phyloP scores from a whole-genome alignment of 2,113 vertebrate genomes.

The Hassar affinis region DNA sequence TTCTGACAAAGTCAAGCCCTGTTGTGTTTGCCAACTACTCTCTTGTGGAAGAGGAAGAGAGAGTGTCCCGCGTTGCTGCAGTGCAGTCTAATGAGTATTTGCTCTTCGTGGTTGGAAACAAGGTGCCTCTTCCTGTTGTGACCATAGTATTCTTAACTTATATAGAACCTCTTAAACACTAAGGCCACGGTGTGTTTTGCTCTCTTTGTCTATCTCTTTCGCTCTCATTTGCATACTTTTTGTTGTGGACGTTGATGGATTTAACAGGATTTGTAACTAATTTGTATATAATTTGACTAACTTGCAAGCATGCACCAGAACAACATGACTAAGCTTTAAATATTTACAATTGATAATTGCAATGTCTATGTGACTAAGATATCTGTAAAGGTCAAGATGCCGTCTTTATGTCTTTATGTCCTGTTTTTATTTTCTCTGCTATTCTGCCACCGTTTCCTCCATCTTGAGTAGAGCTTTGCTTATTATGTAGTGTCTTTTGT shows the following conservation, averaged over 20 bases:
- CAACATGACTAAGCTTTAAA: background rate
- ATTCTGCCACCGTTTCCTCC: background rate
- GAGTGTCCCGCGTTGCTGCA: slow-evolving; percentile 71
- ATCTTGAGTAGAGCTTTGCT: background rate
- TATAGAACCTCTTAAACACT: background rate
- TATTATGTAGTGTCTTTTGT: background rate
- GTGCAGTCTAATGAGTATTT: slow-evolving; percentile 69
- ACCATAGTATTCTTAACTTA: background rate
- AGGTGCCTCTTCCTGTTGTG: slow-evolving; percentile 69
- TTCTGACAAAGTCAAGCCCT: slow-evolving; percentile 73
- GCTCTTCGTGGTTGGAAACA: slow-evolving; percentile 80
- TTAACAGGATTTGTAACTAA: slow-evolving; percentile 3
- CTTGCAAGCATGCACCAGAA: background rate
- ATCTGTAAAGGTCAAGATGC: background rate
- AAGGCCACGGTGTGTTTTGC: background rate
- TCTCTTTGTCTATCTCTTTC: slow-evolving; percentile 9
- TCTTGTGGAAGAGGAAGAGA: slow-evolving; percentile 66
- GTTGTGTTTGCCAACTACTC: slow-evolving; percentile 87
- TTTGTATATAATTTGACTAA: slow-evolving; percentile 20
- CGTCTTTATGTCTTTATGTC: background rate
- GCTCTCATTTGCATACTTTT: background rate
- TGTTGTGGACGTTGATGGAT: background rate
- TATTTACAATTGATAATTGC: background rate
- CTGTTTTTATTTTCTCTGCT: background rate
- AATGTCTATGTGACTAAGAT: background rate